Percentiles rank a stretch among this genome's conserved stretches.
Conservation (phyloP, 2,797 vertebrate species). For the Mormyrops attenuatus region DNA sequence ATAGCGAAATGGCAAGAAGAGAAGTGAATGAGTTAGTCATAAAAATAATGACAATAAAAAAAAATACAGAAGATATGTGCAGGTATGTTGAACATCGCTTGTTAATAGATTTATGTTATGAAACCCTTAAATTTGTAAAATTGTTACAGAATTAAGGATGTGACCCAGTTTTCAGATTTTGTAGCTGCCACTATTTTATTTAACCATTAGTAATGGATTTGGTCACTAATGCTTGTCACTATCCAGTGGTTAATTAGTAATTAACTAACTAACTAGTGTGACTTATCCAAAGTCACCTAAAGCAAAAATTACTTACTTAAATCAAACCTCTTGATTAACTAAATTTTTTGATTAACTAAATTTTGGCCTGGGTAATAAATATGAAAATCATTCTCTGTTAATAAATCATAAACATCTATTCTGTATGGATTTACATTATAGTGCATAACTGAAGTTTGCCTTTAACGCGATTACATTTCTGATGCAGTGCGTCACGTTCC, state of each 20-base stretch:
- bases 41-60: background rate
- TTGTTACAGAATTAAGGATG: background rate
- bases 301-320: constrained; percentile 8
- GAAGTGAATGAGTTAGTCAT: background rate
- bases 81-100: background rate
- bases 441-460: background rate
- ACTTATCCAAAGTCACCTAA: background rate
- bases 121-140: background rate
- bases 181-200: background rate
- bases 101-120: background rate
- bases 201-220: background rate
- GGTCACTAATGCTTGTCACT: constrained; percentile 7
- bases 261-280: background rate
- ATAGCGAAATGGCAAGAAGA: background rate
- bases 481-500: background rate
- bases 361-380: background rate
- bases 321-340: background rate
- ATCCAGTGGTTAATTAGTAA: constrained; percentile 1
- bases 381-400: background rate
- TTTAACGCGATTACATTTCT: background rate
- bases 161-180: background rate
- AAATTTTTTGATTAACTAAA: background rate
- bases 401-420: background rate
- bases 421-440: background rate
- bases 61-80: background rate